A percentile compares a stretch with the other conserved stretches of the same genome.
Evolutionary conservation across 2,113 vertebrate species (phyloP).

Genomic region (Brienomyrus brachyistius): DNA sequence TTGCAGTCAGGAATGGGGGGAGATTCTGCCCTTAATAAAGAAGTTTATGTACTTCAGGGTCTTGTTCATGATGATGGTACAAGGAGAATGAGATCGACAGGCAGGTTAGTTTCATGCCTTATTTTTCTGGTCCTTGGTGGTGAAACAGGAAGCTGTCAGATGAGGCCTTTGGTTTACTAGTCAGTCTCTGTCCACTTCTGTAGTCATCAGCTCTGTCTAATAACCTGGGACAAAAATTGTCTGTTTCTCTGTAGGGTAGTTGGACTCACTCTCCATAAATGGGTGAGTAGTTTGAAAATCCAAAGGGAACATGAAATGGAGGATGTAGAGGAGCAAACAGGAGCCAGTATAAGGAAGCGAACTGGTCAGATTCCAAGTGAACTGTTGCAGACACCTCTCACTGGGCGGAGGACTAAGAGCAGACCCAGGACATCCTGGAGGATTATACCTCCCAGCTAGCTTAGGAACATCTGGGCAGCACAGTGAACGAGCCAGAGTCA

Average conservation of each 20-base stretch:
- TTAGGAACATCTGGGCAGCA: not conserved
- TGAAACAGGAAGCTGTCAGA: not conserved
- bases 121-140: not conserved
- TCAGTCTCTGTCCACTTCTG: not conserved
- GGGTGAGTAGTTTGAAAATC: not conserved
- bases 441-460: not conserved
- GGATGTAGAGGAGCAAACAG: not conserved
- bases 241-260: not conserved
- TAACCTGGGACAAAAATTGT: not conserved
- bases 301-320: not conserved
- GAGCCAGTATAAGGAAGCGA: not conserved
- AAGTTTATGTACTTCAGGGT: not conserved
- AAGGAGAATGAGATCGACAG: not conserved
- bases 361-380: not conserved
- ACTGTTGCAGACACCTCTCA: not conserved
- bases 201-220: not conserved
- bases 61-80: not conserved
- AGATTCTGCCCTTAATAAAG: not conserved
- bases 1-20: not conserved
- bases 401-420: not conserved
- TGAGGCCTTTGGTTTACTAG: not conserved
- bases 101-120: not conserved
- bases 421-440: not conserved
- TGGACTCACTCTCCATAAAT: not conserved
- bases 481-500: not conserved